Evolutionary conservation across 2,113 vertebrate species (phyloP), one percentile per base, ranked within the genome.

Genomic region (Butorides virescens): DNA sequence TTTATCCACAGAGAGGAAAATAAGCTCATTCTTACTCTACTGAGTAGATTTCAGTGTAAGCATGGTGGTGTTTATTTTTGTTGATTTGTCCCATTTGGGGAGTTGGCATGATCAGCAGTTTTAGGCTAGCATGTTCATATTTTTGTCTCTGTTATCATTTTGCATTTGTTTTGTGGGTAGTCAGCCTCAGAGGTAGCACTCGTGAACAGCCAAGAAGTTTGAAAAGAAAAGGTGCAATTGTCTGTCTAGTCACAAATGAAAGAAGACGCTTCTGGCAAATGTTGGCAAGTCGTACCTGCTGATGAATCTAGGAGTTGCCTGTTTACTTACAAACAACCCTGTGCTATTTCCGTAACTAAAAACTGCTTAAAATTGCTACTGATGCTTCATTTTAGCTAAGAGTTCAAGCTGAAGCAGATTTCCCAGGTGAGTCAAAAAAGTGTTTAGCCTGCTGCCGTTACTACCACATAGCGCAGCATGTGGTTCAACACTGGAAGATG

Each of bases 381-480:
- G 76, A 39, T 10, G 15, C 14, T 74, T 58, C 9, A 18, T 2
- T 77, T 47, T n/a, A 61, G 11, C 56, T 37, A 90, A 62, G 56
- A 67, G 39, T 49, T 62, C 30, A 59, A 36, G 20, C 63, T 72
- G 56, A 32, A 75, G 46, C 34, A 68, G 34, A 67, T 42, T 36
- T 76, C 56, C 34, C 9, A 55, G n/a, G 47, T 7, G 0, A 63
- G 34, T 34, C 16, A 39, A 90, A 49, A 68, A 68, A 34, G 30
- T 62, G 21, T 61, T 56, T 37, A 73, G 32, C 9, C 29, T 75
- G 32, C 15, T 70, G 56, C 18, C 17, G 18, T 44, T 85, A 23
- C 30, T 78, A 22, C 36, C 10, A 29, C 0, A 0, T 44, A 65
- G 39, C 15, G 18, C 39, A 15, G 27, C 0, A 0, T 61, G 44